These are phyloP conservation scores for Pristionchus arcanus DNA, from an alignment of 2,888 invertebrate genomes.

Conservation along the genomic window DNA sequence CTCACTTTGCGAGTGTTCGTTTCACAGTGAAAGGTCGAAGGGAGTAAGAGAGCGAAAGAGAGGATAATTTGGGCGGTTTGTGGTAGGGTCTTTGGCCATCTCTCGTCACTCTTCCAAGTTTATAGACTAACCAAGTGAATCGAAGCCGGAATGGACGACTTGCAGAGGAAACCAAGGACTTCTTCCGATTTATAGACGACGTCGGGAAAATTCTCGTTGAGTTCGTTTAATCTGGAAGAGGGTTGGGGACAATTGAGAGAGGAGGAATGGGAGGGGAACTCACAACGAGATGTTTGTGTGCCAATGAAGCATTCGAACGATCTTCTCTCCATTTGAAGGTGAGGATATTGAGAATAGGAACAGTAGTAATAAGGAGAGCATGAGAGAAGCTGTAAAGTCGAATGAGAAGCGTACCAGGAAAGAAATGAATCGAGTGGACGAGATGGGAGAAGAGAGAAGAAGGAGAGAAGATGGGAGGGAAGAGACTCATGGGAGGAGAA, in stretches of 20 bases:
- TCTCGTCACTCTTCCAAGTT: background rate
- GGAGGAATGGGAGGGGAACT: background rate
- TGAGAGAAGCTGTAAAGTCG: background rate
- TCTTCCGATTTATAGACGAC: background rate
- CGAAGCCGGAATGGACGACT: background rate
- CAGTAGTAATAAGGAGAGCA: background rate
- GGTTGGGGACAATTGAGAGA: background rate
- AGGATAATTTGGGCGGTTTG: too few relatives aligned
- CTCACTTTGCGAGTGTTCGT: background rate
- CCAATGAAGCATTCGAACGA: slow-evolving; percentile 7
- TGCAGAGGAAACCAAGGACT: background rate
- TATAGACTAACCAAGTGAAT: slow-evolving; percentile 36
- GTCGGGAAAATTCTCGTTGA: background rate
- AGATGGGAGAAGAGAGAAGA: background rate
- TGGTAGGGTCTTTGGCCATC: background rate
- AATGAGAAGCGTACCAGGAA: background rate
- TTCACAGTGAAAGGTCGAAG: background rate
- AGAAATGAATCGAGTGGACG: background rate
- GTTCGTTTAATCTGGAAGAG: background rate
- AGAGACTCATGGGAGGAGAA: slow-evolving; percentile 30
- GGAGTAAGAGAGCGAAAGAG: background rate
- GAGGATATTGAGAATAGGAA: background rate
- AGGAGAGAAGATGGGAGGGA: background rate
- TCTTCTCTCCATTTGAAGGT: background rate
- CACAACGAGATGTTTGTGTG: background rate